Conservation (phyloP, 2,888 invertebrate genomes). For the Caenorhabditis drosophilae region DNA sequence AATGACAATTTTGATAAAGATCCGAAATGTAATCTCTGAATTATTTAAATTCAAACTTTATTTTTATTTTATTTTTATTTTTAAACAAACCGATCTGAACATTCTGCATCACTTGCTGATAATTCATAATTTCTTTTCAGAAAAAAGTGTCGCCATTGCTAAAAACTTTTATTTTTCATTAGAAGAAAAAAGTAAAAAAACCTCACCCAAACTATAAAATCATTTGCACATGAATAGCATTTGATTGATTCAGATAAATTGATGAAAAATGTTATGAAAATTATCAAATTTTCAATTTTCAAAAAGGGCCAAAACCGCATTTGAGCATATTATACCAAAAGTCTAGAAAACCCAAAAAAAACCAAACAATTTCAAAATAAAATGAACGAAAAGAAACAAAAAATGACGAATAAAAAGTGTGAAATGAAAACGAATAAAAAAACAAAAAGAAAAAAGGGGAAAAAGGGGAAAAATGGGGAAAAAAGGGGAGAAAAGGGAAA, state of each 20-base stretch:
- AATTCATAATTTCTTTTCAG: constrained; percentile 63
- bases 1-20: constrained; percentile 47
- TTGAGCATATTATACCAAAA: constrained; percentile 29
- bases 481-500: constrained; percentile 5
- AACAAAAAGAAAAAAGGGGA: no score
- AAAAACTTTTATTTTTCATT: constrained; percentile 20
- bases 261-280: constrained; percentile 4
- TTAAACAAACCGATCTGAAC: constrained; percentile 47
- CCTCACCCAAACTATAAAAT: constrained; percentile 65
- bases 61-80: no score
- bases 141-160: constrained; percentile 66
- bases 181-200: no score
- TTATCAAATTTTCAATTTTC: constrained; percentile 9
- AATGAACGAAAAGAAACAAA: neutral
- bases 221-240: constrained; percentile 65
- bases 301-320: constrained; percentile 18
- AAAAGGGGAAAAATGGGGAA: neutral
- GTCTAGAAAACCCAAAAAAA: constrained; percentile 10
- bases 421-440: neutral
- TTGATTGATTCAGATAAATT: constrained; percentile 34
- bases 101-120: constrained; percentile 54
- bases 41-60: no score
- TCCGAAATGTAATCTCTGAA: constrained; percentile 48
- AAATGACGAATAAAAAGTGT: neutral
- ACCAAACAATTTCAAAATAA: neutral